phyloP scores from a whole-genome alignment of 2,113 vertebrate genomes.

The Chunga burmeisteri region DNA sequence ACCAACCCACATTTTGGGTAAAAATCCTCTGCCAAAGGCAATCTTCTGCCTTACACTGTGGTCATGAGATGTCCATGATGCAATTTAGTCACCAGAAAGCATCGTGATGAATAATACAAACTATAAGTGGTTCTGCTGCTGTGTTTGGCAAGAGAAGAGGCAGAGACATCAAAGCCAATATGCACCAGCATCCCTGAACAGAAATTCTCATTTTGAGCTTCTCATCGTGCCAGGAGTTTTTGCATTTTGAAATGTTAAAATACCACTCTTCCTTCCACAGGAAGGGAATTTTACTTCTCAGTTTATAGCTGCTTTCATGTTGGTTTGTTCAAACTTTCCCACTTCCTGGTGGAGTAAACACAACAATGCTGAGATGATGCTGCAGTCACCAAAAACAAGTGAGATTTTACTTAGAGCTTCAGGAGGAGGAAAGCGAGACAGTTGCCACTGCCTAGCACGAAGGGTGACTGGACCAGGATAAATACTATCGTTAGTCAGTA shows the following conservation, averaged over 20 bases:
- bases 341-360: not conserved
- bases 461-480: not conserved
- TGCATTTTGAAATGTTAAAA: not conserved
- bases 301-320: not conserved
- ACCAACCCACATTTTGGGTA: not conserved
- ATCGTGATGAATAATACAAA: not conserved
- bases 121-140: not conserved
- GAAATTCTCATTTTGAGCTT: not conserved
- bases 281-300: not conserved
- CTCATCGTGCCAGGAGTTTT: not conserved
- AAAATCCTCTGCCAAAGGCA: not conserved
- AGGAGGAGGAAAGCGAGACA: not conserved
- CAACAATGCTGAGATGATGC: not conserved
- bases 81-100: not conserved
- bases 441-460: not conserved
- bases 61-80: not conserved
- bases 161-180: not conserved
- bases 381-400: fast-evolving
- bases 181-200: not conserved
- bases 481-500: not conserved
- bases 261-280: not conserved
- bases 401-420: not conserved
- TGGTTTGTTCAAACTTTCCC: not conserved
- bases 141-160: not conserved
- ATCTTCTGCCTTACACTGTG: not conserved